Conservation (phyloP, 1,140 invertebrate genomes). For the Alviniconcha marisindica region DNA sequence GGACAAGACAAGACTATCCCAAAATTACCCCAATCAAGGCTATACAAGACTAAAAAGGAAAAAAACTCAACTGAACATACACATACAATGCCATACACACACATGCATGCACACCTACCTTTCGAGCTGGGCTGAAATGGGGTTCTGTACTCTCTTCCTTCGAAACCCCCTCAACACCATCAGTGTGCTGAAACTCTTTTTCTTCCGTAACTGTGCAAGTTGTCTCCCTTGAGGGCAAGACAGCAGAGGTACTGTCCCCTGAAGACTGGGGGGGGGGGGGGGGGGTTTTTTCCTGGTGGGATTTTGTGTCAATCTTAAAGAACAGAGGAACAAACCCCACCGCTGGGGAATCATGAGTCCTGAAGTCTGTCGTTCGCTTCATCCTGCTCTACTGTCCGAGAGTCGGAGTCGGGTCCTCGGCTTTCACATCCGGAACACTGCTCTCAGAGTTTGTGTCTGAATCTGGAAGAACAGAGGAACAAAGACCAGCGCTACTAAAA, state of each 20-base stretch:
- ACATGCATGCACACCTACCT: neutral
- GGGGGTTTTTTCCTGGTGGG: neutral
- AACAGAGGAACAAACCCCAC: too few species aligned
- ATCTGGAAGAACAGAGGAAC: slow-evolving; percentile 1
- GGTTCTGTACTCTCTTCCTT: neutral
- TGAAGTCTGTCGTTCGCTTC: neutral
- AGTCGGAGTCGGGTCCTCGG: slow-evolving; percentile 10
- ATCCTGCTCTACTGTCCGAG: slow-evolving; percentile 8
- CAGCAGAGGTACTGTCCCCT: neutral
- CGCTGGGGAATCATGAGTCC: too few species aligned
- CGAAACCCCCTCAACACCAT: neutral
- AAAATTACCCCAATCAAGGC: too few species aligned
- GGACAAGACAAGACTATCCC: too few species aligned
- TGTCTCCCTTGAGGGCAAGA: neutral
- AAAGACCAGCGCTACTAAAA: too few species aligned
- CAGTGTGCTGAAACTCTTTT: neutral
- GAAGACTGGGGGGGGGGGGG: neutral
- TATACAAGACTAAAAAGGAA: too few species aligned
- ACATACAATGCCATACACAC: neutral
- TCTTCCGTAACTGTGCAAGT: neutral
- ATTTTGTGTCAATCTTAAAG: too few species aligned
- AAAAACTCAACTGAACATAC: too few species aligned
- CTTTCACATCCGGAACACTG: neutral
- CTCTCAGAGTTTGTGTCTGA: slow-evolving; percentile 31
- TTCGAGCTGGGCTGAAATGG: slow-evolving; percentile 5